phyloP scores from a whole-genome alignment of 2,888 invertebrate species.

The Suillia variegata region DNA sequence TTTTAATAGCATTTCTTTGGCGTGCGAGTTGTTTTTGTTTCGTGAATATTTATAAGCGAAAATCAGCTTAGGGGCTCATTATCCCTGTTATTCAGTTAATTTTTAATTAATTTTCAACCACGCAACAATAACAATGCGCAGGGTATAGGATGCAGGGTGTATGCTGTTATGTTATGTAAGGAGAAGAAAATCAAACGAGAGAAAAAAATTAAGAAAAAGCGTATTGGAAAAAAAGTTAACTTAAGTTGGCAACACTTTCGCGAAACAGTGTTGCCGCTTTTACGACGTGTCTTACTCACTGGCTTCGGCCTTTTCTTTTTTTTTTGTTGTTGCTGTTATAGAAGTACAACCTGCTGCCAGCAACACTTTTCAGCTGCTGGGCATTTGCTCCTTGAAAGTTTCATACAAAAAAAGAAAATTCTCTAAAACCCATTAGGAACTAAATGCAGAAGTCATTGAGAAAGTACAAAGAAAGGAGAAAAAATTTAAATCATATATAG shows the following conservation, averaged over 20 bases:
- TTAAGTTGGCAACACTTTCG: too few species aligned
- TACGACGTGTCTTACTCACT: not conserved
- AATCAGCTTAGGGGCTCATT: conserved; percentile 59
- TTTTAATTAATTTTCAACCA: conserved; percentile 55
- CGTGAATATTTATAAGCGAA: conserved; percentile 46
- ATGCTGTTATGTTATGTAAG: not conserved
- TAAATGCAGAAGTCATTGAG: too few species aligned
- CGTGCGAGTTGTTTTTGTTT: conserved; percentile 32
- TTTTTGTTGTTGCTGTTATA: too few species aligned
- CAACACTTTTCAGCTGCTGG: conserved; percentile 43
- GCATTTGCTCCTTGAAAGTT: conserved; percentile 32
- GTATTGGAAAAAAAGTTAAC: too few species aligned
- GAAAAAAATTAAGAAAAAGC: conserved; percentile 9
- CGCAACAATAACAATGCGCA: conserved; percentile 33
- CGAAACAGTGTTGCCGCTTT: too few species aligned
- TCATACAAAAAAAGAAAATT: too few species aligned
- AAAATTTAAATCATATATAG: too few species aligned
- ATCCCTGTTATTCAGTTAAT: conserved; percentile 56
- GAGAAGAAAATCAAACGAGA: not conserved
- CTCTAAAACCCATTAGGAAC: too few species aligned
- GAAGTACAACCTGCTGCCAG: conserved; percentile 36
- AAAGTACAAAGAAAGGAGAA: too few species aligned
- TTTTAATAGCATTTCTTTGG: too few species aligned
- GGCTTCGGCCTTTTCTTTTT: not conserved
- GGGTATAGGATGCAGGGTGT: not conserved